These are phyloP conservation scores for Zaprionus camerounensis DNA, from an alignment of 1,140 invertebrate species.

Conservation along the genomic window DNA sequence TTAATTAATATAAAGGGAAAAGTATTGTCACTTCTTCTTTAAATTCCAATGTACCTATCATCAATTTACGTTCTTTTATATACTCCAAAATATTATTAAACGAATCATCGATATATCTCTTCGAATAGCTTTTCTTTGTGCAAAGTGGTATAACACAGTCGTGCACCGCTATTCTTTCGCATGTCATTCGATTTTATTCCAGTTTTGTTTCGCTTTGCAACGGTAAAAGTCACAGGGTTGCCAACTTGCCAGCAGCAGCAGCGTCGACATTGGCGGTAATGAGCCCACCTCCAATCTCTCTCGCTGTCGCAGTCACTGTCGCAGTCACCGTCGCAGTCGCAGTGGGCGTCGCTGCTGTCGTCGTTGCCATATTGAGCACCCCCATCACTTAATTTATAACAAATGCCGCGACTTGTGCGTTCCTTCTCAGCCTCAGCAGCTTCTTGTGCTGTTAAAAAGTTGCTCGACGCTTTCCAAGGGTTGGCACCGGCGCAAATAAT, in stretches of 20 bases:
- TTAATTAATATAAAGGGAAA: no score
- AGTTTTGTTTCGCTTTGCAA: conserved; percentile 38
- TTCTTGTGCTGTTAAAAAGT: conserved; percentile 49
- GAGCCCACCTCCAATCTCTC: conserved; percentile 42
- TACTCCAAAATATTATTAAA: no score
- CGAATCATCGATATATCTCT: no score
- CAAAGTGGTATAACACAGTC: not conserved
- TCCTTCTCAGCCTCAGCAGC: conserved; percentile 2
- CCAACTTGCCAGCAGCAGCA: conserved; percentile 20
- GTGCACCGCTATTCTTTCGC: not conserved
- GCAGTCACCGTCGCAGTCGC: not conserved
- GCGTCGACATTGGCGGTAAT: conserved; percentile 32
- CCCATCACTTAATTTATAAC: conserved; percentile 80
- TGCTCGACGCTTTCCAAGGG: conserved; percentile 63
- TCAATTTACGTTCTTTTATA: no score
- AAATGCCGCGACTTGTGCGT: conserved; percentile 54
- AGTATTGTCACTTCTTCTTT: no score
- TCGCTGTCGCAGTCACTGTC: not conserved
- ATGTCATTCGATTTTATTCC: conserved; percentile 45
- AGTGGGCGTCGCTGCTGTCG: not conserved
- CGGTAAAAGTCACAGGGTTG: conserved; percentile 43
- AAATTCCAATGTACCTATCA: no score
- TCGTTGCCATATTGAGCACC: conserved; percentile 53
- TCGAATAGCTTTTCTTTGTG: not conserved
- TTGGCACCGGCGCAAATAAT: conserved; percentile 64